Evolutionary conservation across 2,888 invertebrate genomes (phyloP).

Genomic region (Diloba caeruleocephala): DNA sequence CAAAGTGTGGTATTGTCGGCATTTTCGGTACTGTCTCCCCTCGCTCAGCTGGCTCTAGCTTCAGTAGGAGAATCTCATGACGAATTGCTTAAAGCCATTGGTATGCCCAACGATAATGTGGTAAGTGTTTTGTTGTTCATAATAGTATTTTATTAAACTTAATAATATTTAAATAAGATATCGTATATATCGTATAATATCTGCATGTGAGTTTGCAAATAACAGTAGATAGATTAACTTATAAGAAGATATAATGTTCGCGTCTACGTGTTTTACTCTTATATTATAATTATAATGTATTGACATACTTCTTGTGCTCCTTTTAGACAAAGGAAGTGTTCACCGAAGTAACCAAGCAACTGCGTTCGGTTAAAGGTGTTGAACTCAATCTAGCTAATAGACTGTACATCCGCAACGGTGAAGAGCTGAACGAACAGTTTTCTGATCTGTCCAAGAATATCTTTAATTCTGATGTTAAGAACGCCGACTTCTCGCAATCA

Average conservation of each 20-base stretch:
- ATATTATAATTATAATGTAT: neutral
- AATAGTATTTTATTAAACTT: neutral
- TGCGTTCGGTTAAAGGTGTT: constrained; percentile 79
- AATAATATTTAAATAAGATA: neutral
- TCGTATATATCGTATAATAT: no score
- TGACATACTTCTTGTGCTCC: neutral
- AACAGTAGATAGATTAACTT: no score
- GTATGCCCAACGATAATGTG: constrained; percentile 69
- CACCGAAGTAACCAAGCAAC: constrained; percentile 51
- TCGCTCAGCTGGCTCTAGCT: constrained; percentile 75
- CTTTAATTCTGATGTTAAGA: constrained; percentile 90
- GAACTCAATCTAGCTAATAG: constrained; percentile 91
- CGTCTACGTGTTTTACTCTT: no score
- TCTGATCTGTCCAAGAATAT: constrained; percentile 84
- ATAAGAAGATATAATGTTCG: no score
- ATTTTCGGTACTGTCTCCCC: constrained; percentile 79
- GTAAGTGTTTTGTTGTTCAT: constrained; percentile 49
- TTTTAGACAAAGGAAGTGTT: constrained; percentile 74
- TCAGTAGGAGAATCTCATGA: constrained; percentile 75
- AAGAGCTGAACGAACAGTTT: constrained; percentile 87
- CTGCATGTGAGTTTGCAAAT: no score
- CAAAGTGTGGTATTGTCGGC: constrained; percentile 81
- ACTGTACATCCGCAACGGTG: constrained; percentile 88
- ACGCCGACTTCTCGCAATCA: constrained; percentile 89
- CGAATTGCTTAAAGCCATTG: constrained; percentile 71